Evolutionary conservation across 2,797 vertebrate genomes (phyloP), one percentile per base, ranked within the genome.

Genomic region (Lutjanus campechanus): DNA sequence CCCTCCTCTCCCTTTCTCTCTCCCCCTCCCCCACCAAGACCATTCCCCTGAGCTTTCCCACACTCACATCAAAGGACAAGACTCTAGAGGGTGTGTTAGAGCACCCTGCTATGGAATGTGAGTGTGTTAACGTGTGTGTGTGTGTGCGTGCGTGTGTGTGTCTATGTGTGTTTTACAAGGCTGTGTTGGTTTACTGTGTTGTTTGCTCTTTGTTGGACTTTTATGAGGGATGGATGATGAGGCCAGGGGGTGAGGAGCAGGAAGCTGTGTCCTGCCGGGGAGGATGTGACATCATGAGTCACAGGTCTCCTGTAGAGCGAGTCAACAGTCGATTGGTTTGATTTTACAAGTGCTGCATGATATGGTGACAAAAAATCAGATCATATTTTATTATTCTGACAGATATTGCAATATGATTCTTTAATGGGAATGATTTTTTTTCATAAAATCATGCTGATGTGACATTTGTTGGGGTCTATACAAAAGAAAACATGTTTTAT

Each of bases 31-130:
- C 87, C 82, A 79, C 82, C 74, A 89, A 90, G 92, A 92, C 92
- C 89, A 87, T 84, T 94, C 93, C 90, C 83, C 87, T 84, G 91
- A 91, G 91, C 88, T 94, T 95, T 95, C 95, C 95, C 95, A 96
- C 94, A 95, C 93, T 95, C 91, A 91, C 92, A 93, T 95, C 92
- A 94, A 95, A 95, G 91, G 77, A 86, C 81, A 88, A 89, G 87
- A 84, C 87, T 92, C 82, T 66, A 16, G 91, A 91, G 90, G 85
- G 88, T 91, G 92, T 94, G 94, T 94, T 91, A 90, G 89, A 91
- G 94, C 90, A 92, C 90, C 90, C 92, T 91, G 91, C 92, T 93
- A 92, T 94, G 90, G 94, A 94, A 94, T 92, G 92, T n/a, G 82
- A 80, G 85, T 91, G 91, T 91, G 90, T 91, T 81, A 62, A 76